Conservation (phyloP, 2,888 invertebrate genomes). For the Athripsodes cinereus region DNA sequence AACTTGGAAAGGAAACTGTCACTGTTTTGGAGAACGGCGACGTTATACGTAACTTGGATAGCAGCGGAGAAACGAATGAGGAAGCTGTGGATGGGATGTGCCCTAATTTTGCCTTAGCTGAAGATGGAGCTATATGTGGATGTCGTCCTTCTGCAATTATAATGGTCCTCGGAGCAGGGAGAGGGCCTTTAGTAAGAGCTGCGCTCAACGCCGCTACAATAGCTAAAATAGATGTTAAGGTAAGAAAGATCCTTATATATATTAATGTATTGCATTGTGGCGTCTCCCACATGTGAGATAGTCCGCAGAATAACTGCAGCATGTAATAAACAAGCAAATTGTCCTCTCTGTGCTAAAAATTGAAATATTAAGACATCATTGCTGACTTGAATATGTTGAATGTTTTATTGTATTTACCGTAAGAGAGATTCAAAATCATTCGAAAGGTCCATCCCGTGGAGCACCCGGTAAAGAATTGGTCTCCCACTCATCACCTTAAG, state of each 20-base stretch:
- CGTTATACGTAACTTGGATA: not conserved
- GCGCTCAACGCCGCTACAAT: conserved; percentile 69
- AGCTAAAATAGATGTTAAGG: conserved; percentile 57
- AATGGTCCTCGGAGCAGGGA: conserved; percentile 90
- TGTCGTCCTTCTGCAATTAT: conserved; percentile 47
- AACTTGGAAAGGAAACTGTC: not conserved
- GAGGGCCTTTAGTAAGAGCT: conserved; percentile 92
- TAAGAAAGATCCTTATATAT: conserved; percentile 7
- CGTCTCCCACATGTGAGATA: too few relatives aligned
- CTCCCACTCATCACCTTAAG: too few relatives aligned
- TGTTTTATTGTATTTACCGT: too few relatives aligned
- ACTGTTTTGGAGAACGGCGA: not conserved
- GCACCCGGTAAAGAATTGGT: too few relatives aligned
- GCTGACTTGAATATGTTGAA: too few relatives aligned
- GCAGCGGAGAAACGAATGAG: not conserved
- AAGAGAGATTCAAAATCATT: too few relatives aligned
- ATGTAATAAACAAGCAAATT: too few relatives aligned
- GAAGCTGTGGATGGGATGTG: not conserved
- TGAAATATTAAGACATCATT: too few relatives aligned
- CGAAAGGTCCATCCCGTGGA: too few relatives aligned
- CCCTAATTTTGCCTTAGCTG: conserved; percentile 11
- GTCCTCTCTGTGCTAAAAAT: too few relatives aligned
- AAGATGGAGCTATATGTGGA: conserved; percentile 31
- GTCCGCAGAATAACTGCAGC: too few relatives aligned
- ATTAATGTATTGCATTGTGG: not conserved